A percentile compares a stretch with the other conserved stretches of the same genome.
phyloP scores from a whole-genome alignment of 1,140 invertebrate species.

The Subanguina moxae region DNA sequence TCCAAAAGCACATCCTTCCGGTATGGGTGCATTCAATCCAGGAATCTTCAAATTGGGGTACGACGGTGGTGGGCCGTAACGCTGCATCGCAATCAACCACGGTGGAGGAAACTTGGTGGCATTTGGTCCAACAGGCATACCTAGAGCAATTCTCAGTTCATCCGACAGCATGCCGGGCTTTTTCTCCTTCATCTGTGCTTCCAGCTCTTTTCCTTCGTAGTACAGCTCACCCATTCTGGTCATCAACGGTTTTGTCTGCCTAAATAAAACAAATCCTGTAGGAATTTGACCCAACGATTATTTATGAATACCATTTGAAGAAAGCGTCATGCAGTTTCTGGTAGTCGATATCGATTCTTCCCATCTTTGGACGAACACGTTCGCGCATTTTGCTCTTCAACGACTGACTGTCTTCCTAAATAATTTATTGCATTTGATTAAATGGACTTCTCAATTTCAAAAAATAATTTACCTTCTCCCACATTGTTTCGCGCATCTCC shows the following conservation, averaged over 20 bases:
- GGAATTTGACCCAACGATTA: too few relatives aligned
- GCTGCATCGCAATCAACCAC: conserved; percentile 98
- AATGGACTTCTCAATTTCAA: background rate
- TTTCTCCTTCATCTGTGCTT: conserved; percentile 92
- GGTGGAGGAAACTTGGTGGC: conserved; percentile 75
- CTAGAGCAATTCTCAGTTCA: conserved; percentile 87
- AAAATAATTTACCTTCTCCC: conserved; percentile 63
- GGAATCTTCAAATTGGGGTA: conserved; percentile 98
- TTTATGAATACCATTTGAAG: conserved; percentile 75
- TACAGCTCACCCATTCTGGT: conserved; percentile 98
- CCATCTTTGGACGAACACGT: conserved; percentile 88
- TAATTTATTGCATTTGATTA: conserved; percentile 10
- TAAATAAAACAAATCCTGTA: too few relatives aligned
- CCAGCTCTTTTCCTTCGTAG: conserved; percentile 99
- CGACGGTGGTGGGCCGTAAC: conserved; percentile 96
- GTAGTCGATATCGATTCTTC: conserved; percentile 99
- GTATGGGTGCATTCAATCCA: conserved; percentile 84
- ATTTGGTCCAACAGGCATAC: conserved; percentile 90
- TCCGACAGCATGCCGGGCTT: conserved; percentile 95
- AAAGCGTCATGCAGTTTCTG: conserved; percentile 99
- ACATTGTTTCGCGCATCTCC: conserved; percentile 97
- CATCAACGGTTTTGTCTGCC: conserved; percentile 93
- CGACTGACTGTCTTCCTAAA: conserved; percentile 83
- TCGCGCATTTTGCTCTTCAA: conserved; percentile 98
- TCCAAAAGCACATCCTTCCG: conserved; percentile 92